These are phyloP conservation scores for Gulo gulo DNA, from an alignment of 2,113 vertebrate genomes.

Conservation along the genomic window DNA sequence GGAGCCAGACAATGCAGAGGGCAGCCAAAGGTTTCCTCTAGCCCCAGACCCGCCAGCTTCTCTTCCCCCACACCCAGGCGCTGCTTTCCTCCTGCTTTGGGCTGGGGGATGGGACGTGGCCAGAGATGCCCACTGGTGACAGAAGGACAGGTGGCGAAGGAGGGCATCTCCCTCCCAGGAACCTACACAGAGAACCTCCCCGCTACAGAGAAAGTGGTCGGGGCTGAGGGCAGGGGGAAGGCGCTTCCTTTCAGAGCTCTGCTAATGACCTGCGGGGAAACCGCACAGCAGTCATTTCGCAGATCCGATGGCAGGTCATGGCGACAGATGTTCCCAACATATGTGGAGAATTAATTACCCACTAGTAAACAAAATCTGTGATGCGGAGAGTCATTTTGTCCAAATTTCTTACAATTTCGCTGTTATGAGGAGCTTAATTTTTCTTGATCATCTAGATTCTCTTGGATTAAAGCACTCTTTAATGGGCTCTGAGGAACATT, in stretches of 20 bases:
- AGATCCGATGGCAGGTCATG: slow-evolving; percentile 96
- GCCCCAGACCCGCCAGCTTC: rapidly evolving
- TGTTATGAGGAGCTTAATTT: slow-evolving; percentile 95
- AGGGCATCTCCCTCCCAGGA: background rate
- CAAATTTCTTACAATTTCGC: slow-evolving; percentile 95
- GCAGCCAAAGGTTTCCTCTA: background rate
- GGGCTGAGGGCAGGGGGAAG: slow-evolving; percentile 74
- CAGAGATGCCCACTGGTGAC: background rate
- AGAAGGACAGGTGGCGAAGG: background rate
- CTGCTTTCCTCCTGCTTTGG: background rate
- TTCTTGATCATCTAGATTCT: slow-evolving; percentile 94
- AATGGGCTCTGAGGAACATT: slow-evolving; percentile 82
- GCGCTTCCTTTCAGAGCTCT: slow-evolving; percentile 85
- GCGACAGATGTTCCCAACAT: slow-evolving; percentile 99
- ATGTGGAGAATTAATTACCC: slow-evolving; percentile 99
- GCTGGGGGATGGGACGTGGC: background rate
- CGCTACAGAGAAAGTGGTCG: slow-evolving; percentile 72
- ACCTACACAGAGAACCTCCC: slow-evolving; percentile 51
- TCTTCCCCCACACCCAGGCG: background rate
- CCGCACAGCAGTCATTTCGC: slow-evolving; percentile 94
- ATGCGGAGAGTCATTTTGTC: slow-evolving; percentile 98
- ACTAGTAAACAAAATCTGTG: slow-evolving; percentile 99
- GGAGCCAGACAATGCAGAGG: rapidly evolving
- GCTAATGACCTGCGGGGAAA: slow-evolving; percentile 95
- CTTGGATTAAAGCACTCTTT: slow-evolving; percentile 87